These are phyloP conservation scores for Alethe diademata DNA, from an alignment of 2,113 vertebrate genomes.

Conservation along the genomic window DNA sequence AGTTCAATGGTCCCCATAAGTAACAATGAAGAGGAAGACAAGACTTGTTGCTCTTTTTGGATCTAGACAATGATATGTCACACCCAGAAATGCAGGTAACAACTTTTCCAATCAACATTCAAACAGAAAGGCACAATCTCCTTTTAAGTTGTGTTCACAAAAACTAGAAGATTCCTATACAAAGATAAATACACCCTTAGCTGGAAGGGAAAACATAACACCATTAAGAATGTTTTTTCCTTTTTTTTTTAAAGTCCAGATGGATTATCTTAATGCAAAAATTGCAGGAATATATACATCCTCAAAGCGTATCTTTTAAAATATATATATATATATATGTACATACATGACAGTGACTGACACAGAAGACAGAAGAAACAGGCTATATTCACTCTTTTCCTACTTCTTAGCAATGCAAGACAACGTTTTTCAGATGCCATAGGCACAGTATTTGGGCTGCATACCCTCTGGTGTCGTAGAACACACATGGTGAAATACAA, in stretches of 20 bases:
- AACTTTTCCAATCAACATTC: not conserved
- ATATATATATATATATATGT: not conserved
- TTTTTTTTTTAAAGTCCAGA: conserved; percentile 21
- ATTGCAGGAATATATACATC: conserved; percentile 39
- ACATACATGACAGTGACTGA: conserved; percentile 7
- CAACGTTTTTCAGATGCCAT: not conserved
- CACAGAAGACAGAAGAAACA: not conserved
- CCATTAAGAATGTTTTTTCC: conserved; percentile 61
- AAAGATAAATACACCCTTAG: conserved; percentile 74
- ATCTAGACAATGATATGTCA: not conserved
- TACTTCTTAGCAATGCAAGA: not conserved
- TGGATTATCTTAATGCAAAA: conserved; percentile 54
- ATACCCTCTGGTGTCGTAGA: not conserved
- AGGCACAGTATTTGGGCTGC: not conserved
- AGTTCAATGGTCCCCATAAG: not conserved
- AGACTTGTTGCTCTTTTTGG: not conserved
- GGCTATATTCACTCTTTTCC: not conserved
- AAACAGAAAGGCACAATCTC: conserved; percentile 17
- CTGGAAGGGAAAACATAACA: conserved; percentile 67
- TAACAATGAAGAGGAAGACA: not conserved
- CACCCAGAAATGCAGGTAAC: not conserved
- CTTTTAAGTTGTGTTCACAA: conserved; percentile 4
- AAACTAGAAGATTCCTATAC: conserved; percentile 31
- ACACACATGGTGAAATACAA: not conserved
- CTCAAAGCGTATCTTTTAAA: not conserved